phyloP scores from a whole-genome alignment of 2,113 vertebrate species.

The Oceanodroma tethys region DNA sequence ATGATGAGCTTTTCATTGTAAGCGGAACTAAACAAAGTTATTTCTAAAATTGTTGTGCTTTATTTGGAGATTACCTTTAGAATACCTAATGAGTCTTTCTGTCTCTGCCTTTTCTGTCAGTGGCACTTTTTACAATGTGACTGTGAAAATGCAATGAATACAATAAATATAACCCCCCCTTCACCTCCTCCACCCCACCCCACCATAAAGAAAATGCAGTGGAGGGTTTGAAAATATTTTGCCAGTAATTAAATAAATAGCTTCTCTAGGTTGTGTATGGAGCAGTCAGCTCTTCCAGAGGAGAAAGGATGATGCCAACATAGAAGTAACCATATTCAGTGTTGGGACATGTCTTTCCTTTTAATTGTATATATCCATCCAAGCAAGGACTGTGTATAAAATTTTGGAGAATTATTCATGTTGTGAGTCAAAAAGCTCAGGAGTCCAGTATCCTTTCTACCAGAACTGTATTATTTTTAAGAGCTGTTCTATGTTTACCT shows the following conservation, averaged over 20 bases:
- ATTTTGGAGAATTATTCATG: neutral
- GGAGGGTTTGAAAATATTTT: neutral
- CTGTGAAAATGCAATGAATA: neutral
- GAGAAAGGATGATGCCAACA: neutral
- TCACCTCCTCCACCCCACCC: too few species aligned
- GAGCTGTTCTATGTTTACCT: neutral
- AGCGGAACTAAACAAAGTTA: neutral
- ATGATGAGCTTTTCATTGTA: neutral
- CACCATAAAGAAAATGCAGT: neutral
- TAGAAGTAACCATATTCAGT: neutral
- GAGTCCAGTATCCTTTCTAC: neutral
- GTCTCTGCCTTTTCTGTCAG: neutral
- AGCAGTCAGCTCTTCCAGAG: neutral
- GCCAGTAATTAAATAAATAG: neutral
- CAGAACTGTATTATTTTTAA: neutral
- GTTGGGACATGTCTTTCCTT: neutral
- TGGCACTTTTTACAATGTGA: neutral
- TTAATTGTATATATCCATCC: neutral
- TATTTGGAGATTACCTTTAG: neutral
- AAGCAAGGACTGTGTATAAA: neutral
- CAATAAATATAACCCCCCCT: neutral
- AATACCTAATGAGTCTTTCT: neutral
- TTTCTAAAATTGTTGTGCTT: neutral
- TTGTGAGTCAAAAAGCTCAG: neutral
- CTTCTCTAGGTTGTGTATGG: neutral